These are phyloP conservation scores for Lasioglossum baleicum DNA, from an alignment of 1,140 invertebrate species.

Conservation along the genomic window DNA sequence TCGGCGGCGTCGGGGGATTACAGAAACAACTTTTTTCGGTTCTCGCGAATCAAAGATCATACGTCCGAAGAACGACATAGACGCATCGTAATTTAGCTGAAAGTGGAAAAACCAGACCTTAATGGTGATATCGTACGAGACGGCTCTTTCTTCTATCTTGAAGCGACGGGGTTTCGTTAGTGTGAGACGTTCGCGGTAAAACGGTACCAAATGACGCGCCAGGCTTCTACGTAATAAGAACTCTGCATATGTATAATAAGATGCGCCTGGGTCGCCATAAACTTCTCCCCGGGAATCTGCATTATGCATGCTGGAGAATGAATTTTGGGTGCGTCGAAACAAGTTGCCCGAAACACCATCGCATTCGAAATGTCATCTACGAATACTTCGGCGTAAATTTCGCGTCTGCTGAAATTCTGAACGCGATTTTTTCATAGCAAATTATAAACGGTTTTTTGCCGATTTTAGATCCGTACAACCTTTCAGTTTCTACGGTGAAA, in stretches of 20 bases:
- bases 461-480: too few relatives aligned
- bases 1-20: background rate
- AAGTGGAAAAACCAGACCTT: conserved; percentile 49
- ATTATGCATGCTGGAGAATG: conserved; percentile 27
- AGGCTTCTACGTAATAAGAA: conserved; percentile 30
- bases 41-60: background rate
- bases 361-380: background rate
- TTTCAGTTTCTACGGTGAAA: too few relatives aligned
- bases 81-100: conserved; percentile 12
- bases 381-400: background rate
- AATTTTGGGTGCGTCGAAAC: conserved; percentile 18
- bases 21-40: background rate
- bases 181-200: conserved; percentile 21
- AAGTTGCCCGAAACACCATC: background rate
- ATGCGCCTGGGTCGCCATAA: conserved; percentile 12
- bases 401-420: background rate
- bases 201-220: conserved; percentile 53
- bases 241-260: conserved; percentile 48
- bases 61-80: background rate
- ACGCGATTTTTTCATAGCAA: too few relatives aligned
- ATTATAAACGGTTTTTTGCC: too few relatives aligned
- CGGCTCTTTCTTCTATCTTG: conserved; percentile 18
- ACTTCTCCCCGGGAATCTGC: conserved; percentile 30
- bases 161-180: conserved; percentile 15
- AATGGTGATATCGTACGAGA: conserved; percentile 13